Evolutionary conservation across 2,113 vertebrate species (phyloP).

Genomic region (Sebastes schlegelii): DNA sequence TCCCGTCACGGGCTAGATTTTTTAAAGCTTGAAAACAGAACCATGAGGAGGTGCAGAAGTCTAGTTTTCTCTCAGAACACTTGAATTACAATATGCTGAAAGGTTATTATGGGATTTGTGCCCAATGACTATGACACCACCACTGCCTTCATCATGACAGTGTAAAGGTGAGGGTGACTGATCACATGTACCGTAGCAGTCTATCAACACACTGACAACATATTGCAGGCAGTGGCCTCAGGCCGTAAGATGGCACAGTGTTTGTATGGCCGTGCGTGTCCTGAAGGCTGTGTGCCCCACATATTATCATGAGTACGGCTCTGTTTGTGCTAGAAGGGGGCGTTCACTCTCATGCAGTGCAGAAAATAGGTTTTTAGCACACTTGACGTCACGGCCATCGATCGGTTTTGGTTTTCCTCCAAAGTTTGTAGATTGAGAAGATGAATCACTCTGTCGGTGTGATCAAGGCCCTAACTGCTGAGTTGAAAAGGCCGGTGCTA

Average conservation of each 20-base stretch:
- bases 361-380: conserved; percentile 73
- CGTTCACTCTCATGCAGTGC: not conserved
- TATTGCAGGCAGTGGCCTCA: conserved; percentile 35
- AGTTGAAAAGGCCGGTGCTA: not conserved
- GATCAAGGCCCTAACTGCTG: not conserved
- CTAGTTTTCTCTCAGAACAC: no score
- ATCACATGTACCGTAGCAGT: not conserved
- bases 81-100: no score
- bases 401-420: not conserved
- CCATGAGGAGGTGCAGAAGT: no score
- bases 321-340: not conserved
- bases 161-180: no score
- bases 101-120: no score
- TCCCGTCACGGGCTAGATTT: no score
- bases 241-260: conserved; percentile 12
- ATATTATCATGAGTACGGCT: not conserved
- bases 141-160: not conserved
- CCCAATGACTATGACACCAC: not conserved
- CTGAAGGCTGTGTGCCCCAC: conserved; percentile 38
- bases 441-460: not conserved
- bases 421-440: not conserved
- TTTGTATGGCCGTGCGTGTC: not conserved
- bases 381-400: conserved; percentile 38
- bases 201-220: conserved; percentile 24
- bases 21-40: no score